A percentile compares a stretch with the other conserved stretches of the same genome.
Conservation (phyloP, 2,797 vertebrate genomes). For the Falco cherrug region DNA sequence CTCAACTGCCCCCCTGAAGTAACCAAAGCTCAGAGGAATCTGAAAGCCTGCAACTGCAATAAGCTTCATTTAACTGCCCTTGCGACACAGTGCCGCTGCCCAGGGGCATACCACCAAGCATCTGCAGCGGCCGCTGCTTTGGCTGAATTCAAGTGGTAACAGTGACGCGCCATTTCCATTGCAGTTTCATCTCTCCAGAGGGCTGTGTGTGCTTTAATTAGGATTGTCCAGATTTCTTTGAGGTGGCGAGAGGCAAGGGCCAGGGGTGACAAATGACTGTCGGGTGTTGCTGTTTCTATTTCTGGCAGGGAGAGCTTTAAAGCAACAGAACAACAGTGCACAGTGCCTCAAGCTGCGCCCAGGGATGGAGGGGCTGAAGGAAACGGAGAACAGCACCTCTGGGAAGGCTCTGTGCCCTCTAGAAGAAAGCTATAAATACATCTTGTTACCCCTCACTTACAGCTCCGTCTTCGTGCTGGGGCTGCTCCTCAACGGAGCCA, state of each 20-base stretch:
- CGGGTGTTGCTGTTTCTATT: neutral
- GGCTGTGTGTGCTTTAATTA: neutral
- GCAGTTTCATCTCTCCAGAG: neutral
- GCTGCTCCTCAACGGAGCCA: conserved; percentile 60
- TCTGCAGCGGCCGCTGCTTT: neutral
- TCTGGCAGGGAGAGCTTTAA: neutral
- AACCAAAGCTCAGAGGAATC: neutral
- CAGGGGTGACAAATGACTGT: neutral
- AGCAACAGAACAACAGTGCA: neutral
- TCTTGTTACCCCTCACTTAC: conserved; percentile 69
- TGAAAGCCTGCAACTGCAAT: neutral
- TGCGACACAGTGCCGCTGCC: neutral
- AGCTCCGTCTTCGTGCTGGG: conserved; percentile 67
- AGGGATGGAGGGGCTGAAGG: neutral
- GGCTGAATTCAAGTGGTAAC: neutral
- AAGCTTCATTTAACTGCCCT: neutral
- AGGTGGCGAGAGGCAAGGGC: neutral
- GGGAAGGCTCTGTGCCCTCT: conserved; percentile 29
- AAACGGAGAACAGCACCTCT: neutral
- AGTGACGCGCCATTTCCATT: neutral
- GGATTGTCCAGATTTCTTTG: neutral
- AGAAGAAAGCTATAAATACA: conserved; percentile 47
- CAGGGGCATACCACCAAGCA: neutral
- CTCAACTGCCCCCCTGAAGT: neutral
- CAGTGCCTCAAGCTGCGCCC: neutral